These are phyloP conservation scores for Achatina immaculata DNA, from an alignment of 1,140 invertebrate species.

Conservation along the genomic window DNA sequence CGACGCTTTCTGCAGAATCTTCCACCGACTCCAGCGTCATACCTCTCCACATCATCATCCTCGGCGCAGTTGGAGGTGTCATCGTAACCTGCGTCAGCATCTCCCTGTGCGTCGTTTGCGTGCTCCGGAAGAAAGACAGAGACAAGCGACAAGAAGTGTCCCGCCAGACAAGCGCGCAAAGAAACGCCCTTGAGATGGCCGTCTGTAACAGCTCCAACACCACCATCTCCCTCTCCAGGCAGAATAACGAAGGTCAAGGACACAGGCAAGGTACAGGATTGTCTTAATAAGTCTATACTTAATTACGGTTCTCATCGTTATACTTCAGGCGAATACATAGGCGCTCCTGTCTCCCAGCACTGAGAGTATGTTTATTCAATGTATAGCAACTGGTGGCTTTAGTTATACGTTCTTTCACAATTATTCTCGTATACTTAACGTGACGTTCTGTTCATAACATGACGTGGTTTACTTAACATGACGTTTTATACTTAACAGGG, in stretches of 20 bases:
- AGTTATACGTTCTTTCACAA: too few relatives aligned
- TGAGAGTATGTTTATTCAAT: too few relatives aligned
- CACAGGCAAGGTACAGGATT: slow-evolving; percentile 40
- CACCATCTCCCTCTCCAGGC: slow-evolving; percentile 43
- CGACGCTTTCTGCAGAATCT: slow-evolving; percentile 5
- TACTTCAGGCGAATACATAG: background rate
- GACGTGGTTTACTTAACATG: too few relatives aligned
- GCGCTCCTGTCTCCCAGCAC: too few relatives aligned
- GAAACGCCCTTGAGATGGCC: slow-evolving; percentile 50
- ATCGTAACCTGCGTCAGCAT: slow-evolving; percentile 49
- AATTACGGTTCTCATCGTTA: background rate
- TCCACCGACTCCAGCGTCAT: slow-evolving; percentile 23
- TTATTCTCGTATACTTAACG: too few relatives aligned
- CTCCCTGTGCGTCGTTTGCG: slow-evolving; percentile 48
- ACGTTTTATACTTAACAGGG: too few relatives aligned
- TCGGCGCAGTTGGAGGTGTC: slow-evolving; percentile 52
- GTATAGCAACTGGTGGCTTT: too few relatives aligned
- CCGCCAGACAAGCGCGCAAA: slow-evolving; percentile 25
- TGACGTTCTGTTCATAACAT: too few relatives aligned
- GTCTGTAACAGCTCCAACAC: slow-evolving; percentile 47
- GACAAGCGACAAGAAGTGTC: slow-evolving; percentile 40
- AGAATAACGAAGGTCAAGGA: slow-evolving; percentile 34
- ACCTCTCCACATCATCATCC: slow-evolving; percentile 49
- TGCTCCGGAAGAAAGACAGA: slow-evolving; percentile 42
- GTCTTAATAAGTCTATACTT: background rate